Conservation (phyloP, 1,140 invertebrate genomes). For the Leguminivora glycinivorella region DNA sequence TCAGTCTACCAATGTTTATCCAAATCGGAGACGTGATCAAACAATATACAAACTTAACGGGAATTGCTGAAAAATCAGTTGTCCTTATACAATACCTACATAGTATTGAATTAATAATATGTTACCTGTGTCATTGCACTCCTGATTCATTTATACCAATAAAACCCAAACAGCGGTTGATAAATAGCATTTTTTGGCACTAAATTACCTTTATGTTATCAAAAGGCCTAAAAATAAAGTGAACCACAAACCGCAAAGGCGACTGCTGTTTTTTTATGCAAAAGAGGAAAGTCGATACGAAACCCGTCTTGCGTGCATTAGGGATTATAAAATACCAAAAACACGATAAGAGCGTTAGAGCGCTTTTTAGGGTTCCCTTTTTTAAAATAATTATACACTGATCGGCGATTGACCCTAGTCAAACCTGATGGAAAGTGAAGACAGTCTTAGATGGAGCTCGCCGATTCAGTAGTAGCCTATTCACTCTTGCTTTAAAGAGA, state of each 20-base stretch:
- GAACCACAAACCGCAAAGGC: not conserved
- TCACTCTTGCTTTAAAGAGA: too few relatives aligned
- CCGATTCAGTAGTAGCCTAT: too few relatives aligned
- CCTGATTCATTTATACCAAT: not conserved
- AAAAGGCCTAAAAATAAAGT: constrained; percentile 14
- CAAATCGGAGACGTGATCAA: too few relatives aligned
- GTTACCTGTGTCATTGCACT: not conserved
- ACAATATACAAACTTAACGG: too few relatives aligned
- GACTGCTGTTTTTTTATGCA: not conserved
- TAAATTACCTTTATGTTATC: constrained; percentile 13
- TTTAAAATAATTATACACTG: too few relatives aligned
- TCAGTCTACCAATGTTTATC: too few relatives aligned
- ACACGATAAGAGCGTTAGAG: constrained; percentile 13
- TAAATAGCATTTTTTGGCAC: constrained; percentile 11
- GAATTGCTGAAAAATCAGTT: too few relatives aligned
- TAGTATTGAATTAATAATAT: too few relatives aligned
- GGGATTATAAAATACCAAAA: not conserved
- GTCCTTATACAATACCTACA: too few relatives aligned
- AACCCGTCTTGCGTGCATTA: constrained; percentile 14
- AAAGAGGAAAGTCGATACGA: constrained; percentile 15
- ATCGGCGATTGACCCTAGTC: too few relatives aligned
- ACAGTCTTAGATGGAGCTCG: too few relatives aligned
- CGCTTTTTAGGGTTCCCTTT: not conserved
- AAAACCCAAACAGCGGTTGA: constrained; percentile 1
- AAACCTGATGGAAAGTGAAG: too few relatives aligned